Base-by-base conservation (phyloP, 2,797 vertebrate genomes). In the Petrocephalus schoutedeni region DNA sequence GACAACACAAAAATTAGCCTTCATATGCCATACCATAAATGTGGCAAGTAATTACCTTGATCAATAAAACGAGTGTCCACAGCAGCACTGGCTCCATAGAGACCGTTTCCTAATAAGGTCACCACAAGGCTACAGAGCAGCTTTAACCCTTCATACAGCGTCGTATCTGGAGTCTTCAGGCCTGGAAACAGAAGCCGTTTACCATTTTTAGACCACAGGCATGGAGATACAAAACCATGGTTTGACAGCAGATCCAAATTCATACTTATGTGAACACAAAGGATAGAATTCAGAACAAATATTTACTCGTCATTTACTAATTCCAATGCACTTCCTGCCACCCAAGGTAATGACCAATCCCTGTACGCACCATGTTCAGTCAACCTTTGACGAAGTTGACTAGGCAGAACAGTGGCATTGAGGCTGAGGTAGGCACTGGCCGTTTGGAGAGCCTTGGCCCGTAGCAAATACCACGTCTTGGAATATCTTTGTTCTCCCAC, bases 401-500 rank as follows among this genome's bases (percentile, higher is more conserved):
- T 90, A 0, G 93, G 91, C 59, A 99, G 93, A 1, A 54, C 87
- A 77, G 91, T 86, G 0, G 95, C 89, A 7, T 97, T 95, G 6
- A 98, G 93, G 90, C 91, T 94, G 32, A 99, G 95, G 92, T 96
- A 98, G 21, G 91, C 12, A 2, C 97, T 95, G 84, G 95, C 94
- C 32, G 94, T 92, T 89, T 97, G 96, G 8, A 98, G 94, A 0
- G 94, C 91, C 1, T 92, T 95, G 64, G 96, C 98, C 36, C 96
- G 95, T n/a, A 99, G 94, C 89, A 99, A 90, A 92, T 97, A 98
- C 97, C 97, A 98, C 89, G 92, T 95, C 90, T 97, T 98, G 0
- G 96, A 96, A 23, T 92, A 92, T 89, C 93, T 97, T 87, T 95
- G 96, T 57, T 96, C 95, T 10, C 91, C 94, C 0, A 95, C 94